These are phyloP conservation scores for Aspidapion aeneum DNA, from an alignment of 2,888 invertebrate genomes.

Conservation along the genomic window DNA sequence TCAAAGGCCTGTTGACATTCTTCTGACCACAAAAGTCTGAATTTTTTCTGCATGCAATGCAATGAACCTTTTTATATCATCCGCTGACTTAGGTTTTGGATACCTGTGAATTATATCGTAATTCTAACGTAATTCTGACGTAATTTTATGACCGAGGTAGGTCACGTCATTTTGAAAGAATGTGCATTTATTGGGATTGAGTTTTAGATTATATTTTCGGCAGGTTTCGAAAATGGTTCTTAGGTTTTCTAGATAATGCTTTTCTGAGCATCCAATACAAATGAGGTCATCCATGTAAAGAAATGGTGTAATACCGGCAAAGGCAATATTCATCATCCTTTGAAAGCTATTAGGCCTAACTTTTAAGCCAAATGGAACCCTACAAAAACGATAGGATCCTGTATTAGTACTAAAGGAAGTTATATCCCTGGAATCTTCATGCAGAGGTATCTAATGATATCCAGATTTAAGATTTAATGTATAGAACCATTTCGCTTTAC, in stretches of 20 bases:
- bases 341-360: slow-evolving; percentile 28
- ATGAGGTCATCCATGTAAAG: slow-evolving; percentile 32
- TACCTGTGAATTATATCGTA: too few species aligned
- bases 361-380: slow-evolving; percentile 26
- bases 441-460: slow-evolving; percentile 17
- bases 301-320: slow-evolving; percentile 28
- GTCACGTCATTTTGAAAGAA: slow-evolving; percentile 13
- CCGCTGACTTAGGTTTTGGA: too few species aligned
- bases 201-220: slow-evolving; percentile 17
- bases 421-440: slow-evolving; percentile 12
- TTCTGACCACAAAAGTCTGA: too few species aligned
- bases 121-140: too few species aligned
- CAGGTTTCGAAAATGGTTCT: slow-evolving; percentile 6
- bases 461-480: slow-evolving; percentile 18
- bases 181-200: slow-evolving; percentile 19
- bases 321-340: slow-evolving; percentile 31
- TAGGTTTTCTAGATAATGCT: slow-evolving; percentile 16
- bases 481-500: slow-evolving; percentile 20
- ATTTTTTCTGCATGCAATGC: too few species aligned
- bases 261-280: slow-evolving; percentile 25
- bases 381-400: slow-evolving; percentile 23
- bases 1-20: too few species aligned
- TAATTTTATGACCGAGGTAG: background rate
- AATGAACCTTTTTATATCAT: too few species aligned
- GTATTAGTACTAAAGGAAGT: slow-evolving; percentile 22